A percentile compares a stretch with the other conserved stretches of the same genome.
Conservation (phyloP, 2,797 vertebrate genomes). For the Hyperoplus lanceolatus region DNA sequence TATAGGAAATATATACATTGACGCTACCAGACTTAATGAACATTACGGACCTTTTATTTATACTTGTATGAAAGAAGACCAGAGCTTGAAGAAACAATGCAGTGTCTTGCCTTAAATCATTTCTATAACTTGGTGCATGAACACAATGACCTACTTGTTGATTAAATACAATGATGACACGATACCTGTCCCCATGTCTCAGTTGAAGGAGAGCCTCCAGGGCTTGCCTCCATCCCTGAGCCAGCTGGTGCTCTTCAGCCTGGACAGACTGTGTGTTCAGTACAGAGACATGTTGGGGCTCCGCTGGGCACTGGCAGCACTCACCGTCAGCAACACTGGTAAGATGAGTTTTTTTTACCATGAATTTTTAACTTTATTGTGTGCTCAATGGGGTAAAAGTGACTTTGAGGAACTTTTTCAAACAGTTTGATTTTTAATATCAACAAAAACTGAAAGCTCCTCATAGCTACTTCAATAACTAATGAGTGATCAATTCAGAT, state of each 20-base stretch:
- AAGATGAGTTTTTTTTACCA: background rate
- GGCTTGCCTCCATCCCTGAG: constrained; percentile 85
- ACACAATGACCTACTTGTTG: background rate
- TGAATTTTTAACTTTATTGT: background rate
- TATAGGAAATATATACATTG: too few relatives aligned
- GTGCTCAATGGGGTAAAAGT: background rate
- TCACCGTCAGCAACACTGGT: constrained; percentile 87
- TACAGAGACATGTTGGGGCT: constrained; percentile 79
- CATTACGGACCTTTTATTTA: too few relatives aligned
- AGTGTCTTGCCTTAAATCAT: too few relatives aligned
- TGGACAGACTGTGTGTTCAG: constrained; percentile 86
- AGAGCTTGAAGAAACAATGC: too few relatives aligned
- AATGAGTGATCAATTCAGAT: too few relatives aligned
- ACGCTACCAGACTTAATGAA: too few relatives aligned
- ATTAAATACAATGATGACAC: too few relatives aligned
- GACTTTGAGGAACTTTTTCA: too few relatives aligned
- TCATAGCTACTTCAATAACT: too few relatives aligned
- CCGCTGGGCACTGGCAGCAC: constrained; percentile 78
- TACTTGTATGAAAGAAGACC: too few relatives aligned
- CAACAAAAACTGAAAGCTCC: too few relatives aligned
- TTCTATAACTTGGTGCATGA: background rate
- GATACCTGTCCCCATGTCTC: constrained; percentile 10
- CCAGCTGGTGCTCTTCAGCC: constrained; percentile 83
- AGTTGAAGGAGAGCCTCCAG: constrained; percentile 84
- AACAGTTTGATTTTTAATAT: too few relatives aligned